A percentile compares a stretch with the other conserved stretches of the same genome.
Evolutionary conservation across 2,113 vertebrate species (phyloP).

Genomic region (Tiliqua scincoides): DNA sequence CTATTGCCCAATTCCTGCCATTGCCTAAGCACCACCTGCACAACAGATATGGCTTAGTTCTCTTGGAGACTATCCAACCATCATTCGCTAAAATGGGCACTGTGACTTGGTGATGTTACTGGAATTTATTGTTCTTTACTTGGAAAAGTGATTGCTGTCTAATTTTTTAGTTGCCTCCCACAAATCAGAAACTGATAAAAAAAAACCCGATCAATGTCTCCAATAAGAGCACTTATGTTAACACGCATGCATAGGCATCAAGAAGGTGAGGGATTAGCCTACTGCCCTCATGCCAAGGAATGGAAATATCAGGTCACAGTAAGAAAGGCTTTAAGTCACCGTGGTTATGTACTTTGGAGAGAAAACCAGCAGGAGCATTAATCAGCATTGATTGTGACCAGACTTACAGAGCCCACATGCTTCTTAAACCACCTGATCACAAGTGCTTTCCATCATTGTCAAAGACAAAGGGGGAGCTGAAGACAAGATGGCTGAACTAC

Average conservation of each 20-base stretch:
- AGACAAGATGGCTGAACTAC: neutral
- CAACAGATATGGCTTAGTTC: neutral
- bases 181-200: neutral
- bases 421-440: neutral
- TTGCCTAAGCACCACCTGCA: neutral
- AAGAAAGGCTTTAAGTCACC: slow-evolving; percentile 11
- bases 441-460: neutral
- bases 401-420: slow-evolving; percentile 1
- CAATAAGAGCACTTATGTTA: neutral
- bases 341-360: slow-evolving; percentile 19
- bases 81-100: neutral
- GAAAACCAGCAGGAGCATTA: neutral
- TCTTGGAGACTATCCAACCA: neutral
- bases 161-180: neutral
- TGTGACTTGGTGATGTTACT: neutral
- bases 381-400: slow-evolving; percentile 10
- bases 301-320: neutral
- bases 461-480: neutral
- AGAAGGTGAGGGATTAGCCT: neutral
- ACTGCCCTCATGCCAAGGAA: neutral
- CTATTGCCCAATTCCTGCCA: neutral
- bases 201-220: neutral
- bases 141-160: neutral
- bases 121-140: neutral
- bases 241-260: neutral